Percentiles rank a stretch among this genome's conserved stretches.
Evolutionary conservation across 2,797 vertebrate genomes (phyloP).

Genomic region (Xenops minutus): DNA sequence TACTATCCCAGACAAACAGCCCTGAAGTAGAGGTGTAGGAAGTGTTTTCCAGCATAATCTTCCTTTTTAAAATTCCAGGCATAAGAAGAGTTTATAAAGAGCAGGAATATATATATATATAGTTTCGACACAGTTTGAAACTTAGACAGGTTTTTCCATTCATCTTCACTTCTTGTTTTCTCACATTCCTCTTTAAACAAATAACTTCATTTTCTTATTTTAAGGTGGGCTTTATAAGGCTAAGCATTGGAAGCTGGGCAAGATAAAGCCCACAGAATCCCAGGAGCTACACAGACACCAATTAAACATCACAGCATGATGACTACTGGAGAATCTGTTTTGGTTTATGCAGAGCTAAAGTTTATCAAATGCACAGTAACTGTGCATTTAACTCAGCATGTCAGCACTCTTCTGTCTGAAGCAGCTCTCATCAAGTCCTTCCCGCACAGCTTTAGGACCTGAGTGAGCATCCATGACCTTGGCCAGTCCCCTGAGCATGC

Average conservation of each 20-base stretch:
- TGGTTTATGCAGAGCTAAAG: background rate
- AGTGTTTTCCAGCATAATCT: background rate
- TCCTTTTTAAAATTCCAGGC: background rate
- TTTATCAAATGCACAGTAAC: background rate
- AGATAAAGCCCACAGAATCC: background rate
- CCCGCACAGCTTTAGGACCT: background rate
- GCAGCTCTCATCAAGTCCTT: background rate
- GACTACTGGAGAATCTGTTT: background rate
- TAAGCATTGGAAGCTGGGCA: background rate
- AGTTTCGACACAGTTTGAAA: background rate
- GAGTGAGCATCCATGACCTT: rapidly evolving
- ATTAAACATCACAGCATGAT: background rate
- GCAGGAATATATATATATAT: background rate
- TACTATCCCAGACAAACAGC: background rate
- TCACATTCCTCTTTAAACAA: background rate
- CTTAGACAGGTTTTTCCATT: background rate
- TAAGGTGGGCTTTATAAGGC: background rate
- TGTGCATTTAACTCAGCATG: background rate
- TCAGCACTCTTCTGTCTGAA: background rate
- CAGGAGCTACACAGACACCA: background rate
- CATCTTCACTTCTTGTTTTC: background rate
- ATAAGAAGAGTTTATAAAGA: background rate
- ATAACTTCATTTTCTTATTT: background rate
- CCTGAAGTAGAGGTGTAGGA: background rate
- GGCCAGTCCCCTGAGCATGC: rapidly evolving